Evolutionary conservation across 2,797 vertebrate species (phyloP), one percentile per base, ranked within the genome.

Genomic region (Ataeniobius toweri): DNA sequence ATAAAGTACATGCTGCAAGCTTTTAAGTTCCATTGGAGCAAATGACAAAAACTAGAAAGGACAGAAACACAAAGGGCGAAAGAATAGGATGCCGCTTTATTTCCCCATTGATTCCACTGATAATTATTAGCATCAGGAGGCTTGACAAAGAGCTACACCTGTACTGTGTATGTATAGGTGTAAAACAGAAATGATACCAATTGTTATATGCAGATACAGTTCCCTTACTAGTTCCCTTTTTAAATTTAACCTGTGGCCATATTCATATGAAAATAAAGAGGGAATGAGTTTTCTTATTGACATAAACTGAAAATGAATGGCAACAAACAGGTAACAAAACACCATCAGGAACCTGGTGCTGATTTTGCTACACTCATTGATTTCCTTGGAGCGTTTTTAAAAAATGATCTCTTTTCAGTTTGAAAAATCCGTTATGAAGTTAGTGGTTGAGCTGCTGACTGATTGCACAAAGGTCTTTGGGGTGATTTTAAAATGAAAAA

Each of bases 1-100:
- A 24, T 41, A 67, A 18, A 12, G 20, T 53, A 80, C 69, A 73
- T 88, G 53, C 84, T 75, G 58, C 24, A 74, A 51, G 55, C 71
- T 76, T 83, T 81, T 68, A 56, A 63, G 71, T 39, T 12, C 75
- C 39, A 75, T 26, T 14, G 56, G 26, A 58, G 1, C 5, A 67
- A 74, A 71, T 50, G 61, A 70, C n/a, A 44, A 26, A 73, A 72
- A 24, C 24, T 22, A 16, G 20, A 76, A 53, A 50, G 31, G 14
- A 72, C 16, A 72, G 18, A 12, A 72, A 71, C 16, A 71, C 5
- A 55, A 48, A 36, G 44, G 20, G 28, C 24, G 3, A 63, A 59
- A 58, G 6, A 75, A 80, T 39, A 77, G 4, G 18, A 46, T 13
- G 46, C 31, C 28, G 53, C 55, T 56, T 44, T 48, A 53, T 51